Conservation (phyloP, 2,888 invertebrate genomes). For the Proisotoma minuta region DNA sequence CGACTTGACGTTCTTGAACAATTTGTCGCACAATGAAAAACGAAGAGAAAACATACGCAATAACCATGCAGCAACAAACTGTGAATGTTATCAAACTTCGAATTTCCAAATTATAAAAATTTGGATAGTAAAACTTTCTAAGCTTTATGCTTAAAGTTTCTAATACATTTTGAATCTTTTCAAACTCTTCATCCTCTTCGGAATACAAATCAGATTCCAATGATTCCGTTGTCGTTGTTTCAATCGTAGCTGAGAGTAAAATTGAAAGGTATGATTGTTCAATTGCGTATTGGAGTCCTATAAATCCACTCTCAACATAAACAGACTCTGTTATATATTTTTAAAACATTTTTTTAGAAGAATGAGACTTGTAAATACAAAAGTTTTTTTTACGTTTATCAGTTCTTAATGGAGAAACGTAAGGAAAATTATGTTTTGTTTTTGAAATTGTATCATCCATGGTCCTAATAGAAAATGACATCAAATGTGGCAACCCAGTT, state of each 20-base stretch:
- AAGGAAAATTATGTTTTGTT: constrained; percentile 26
- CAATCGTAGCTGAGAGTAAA: too few relatives aligned
- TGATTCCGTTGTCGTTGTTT: too few relatives aligned
- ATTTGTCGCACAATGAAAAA: constrained; percentile 41
- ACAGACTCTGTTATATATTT: constrained; percentile 31
- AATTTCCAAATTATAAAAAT: constrained; percentile 13
- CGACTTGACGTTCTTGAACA: constrained; percentile 32
- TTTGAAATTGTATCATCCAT: constrained; percentile 26
- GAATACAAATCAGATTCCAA: too few relatives aligned
- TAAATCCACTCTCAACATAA: constrained; percentile 36
- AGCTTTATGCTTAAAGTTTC: constrained; percentile 13
- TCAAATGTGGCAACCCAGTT: constrained; percentile 16
- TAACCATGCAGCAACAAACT: constrained; percentile 17
- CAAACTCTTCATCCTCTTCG: too few relatives aligned
- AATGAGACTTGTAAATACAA: too few relatives aligned
- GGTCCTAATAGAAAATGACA: constrained; percentile 22
- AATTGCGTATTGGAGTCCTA: constrained; percentile 40
- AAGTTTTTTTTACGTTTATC: too few relatives aligned
- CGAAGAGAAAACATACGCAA: constrained; percentile 32
- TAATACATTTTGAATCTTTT: not conserved
- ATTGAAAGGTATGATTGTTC: constrained; percentile 13
- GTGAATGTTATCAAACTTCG: constrained; percentile 15
- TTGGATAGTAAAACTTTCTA: constrained; percentile 31
- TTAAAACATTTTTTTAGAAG: too few relatives aligned
- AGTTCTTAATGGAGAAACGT: constrained; percentile 25